Evolutionary conservation across 1,140 invertebrate genomes (phyloP).

Genomic region (Hylaeus anthracinus): DNA sequence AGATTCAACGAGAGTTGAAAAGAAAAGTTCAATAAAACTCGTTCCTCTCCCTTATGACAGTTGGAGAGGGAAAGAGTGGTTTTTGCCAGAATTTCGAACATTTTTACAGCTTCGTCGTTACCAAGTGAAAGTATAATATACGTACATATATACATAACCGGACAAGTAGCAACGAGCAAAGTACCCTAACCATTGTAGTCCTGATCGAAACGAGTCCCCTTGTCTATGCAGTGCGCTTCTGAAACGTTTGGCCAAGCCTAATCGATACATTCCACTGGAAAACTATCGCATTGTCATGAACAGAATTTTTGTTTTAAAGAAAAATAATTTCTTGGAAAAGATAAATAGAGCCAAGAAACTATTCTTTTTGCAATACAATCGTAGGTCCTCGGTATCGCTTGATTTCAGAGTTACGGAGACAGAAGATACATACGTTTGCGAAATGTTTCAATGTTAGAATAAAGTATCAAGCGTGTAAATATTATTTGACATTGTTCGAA

Average conservation of each 20-base stretch:
- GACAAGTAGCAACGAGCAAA: constrained; percentile 38
- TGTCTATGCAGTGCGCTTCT: constrained; percentile 21
- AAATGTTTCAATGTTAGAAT: no score
- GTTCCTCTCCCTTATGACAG: neutral
- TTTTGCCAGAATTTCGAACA: constrained; percentile 56
- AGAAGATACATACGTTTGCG: neutral
- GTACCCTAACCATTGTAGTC: neutral
- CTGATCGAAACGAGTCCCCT: constrained; percentile 1
- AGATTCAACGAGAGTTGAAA: no score
- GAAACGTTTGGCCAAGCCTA: neutral
- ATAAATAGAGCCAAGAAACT: no score
- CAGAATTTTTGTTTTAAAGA: no score
- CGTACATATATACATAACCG: constrained; percentile 34
- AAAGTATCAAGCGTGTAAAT: no score
- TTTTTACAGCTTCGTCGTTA: constrained; percentile 68
- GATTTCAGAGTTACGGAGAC: neutral
- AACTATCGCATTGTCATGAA: no score
- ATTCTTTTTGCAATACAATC: no score
- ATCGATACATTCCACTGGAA: no score
- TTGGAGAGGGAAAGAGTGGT: neutral
- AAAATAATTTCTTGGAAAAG: no score
- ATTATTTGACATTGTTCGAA: no score
- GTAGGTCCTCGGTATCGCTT: no score
- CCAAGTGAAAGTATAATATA: constrained; percentile 45
- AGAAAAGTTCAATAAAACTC: no score